phyloP scores from a whole-genome alignment of 2,113 vertebrate species.

The Addax nasomaculatus region DNA sequence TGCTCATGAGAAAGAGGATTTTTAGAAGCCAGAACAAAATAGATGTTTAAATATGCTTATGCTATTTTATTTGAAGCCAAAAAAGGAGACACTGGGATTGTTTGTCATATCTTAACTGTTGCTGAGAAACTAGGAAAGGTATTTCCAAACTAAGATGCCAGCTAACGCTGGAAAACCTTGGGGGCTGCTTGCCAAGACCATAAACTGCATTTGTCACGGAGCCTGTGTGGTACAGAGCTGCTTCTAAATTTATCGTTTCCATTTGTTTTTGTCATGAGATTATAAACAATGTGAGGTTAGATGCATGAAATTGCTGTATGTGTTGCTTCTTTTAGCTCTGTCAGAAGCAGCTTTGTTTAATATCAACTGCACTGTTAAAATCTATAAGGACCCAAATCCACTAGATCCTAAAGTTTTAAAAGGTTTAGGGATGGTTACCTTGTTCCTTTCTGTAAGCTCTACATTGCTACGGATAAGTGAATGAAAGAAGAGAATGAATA shows the following conservation, averaged over 20 bases:
- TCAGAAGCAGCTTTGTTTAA: constrained; percentile 51
- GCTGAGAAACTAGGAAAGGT: constrained; percentile 71
- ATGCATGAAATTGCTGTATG: constrained; percentile 10
- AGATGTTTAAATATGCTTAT: constrained; percentile 30
- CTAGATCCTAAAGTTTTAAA: neutral
- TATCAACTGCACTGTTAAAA: constrained; percentile 27
- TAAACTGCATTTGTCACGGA: constrained; percentile 66
- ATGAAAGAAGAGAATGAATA: neutral
- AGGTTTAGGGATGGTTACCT: neutral
- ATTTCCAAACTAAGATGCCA: constrained; percentile 63
- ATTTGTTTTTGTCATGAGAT: constrained; percentile 62
- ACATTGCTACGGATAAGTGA: neutral
- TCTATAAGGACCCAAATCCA: neutral
- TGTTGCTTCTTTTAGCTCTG: constrained; percentile 43
- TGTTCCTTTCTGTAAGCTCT: neutral
- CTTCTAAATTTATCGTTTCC: constrained; percentile 64
- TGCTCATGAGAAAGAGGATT: neutral
- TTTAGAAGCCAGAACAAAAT: constrained; percentile 3
- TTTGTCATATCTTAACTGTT: constrained; percentile 63
- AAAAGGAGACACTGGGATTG: constrained; percentile 48
- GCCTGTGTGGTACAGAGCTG: constrained; percentile 9
- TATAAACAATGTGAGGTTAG: constrained; percentile 58
- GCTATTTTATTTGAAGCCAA: constrained; percentile 42
- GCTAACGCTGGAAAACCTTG: constrained; percentile 41
- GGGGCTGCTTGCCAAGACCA: constrained; percentile 52